Base-by-base conservation (phyloP, 2,113 vertebrate species). In the Larimichthys crocea region DNA sequence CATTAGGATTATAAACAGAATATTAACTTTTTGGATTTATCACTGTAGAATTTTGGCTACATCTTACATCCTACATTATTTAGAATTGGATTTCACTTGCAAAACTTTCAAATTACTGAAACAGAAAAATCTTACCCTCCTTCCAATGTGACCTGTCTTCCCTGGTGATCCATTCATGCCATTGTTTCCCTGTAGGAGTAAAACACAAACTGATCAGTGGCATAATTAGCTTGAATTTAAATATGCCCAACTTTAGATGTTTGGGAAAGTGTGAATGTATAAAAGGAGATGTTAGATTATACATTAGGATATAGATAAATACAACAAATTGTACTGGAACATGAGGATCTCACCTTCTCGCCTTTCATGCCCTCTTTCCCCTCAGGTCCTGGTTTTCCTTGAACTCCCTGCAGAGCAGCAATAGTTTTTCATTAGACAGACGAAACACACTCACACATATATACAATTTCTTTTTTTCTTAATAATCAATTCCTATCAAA, bases 361-460 rank as follows among this genome's bases (percentile, higher is more conserved):
- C 97, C 97, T 88, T 95, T 95, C 10, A 3, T 2, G 22, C 96
- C 96, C 29, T 86, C 91, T 65, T 89, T 90, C 35, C 97, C 97
- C 85, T 94, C 94, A 7, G 87, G 84, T 19, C 97, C 97, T 0
- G 73, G 85, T 63, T 60, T 86, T 71, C 97, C 97, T 9, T 46
- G 80, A 10, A 48, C 49, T 12, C 97, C 96, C 97, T 98, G 79
- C 46, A 84, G 83, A 65, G 46, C 4, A 53, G 73, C 4, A 76
- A 73, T 68, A 77, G 7, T 29, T n/a, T 26, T 24, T 24, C 12
- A 62, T 19, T 9, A 35, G 15, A 46, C 0, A 35, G 5, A 72
- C 3, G 49, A 12, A 19, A 31, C 10, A 15, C 29, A 69, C 20
- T 11, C 26, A 5, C 20, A 22, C 26, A 2, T 9, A 74, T 19